Base-by-base conservation (phyloP, 2,113 vertebrate species). In the Ornithorhynchus anatinus region DNA sequence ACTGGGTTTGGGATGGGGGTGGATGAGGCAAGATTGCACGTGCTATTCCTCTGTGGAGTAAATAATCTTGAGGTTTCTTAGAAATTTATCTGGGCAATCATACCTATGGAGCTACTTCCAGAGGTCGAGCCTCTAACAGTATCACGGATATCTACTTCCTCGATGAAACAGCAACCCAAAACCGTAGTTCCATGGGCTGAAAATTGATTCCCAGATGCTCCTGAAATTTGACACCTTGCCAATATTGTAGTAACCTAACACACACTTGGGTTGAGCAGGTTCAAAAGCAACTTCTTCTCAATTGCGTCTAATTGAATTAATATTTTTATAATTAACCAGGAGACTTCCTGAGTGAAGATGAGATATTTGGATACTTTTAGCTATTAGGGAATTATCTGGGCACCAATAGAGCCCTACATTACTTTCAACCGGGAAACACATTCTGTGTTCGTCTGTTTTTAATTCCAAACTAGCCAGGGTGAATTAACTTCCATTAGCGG, bases 301-400 rank as follows among this genome's bases (percentile, higher is more conserved):
- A 51, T 84, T 85, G 75, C 72, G 45, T 57, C 44, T 88, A 88
- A 88, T 59, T 88, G 84, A 88, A 84, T 88, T 88, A 88, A 84
- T 88, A 88, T 81, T 81, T 85, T 81, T 70, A 75, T 88, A 88
- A 88, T 88, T 84, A 81, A 60, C 78, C 75, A 82, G 73, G 70
- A 84, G 72, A 88, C 84, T 88, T 84, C 80, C 80, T 87, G 83
- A 87, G 51, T 81, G 70, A 84, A 80, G 86, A 87, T 75, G 85
- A 75, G 80, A 81, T 87, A 77, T 60, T 75, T 59, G 70, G 61
- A 79, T 79, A 72, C 78, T 61, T 81, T 67, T 45, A 84, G 72
- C 62, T 79, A 60, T 79, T 85, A 77, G 70, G 72, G 69, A 85
- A 85, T 87, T 85, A 81, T 87, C 70, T 84, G 42, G 42, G 53